These are phyloP conservation scores for Sorex araneus DNA, from an alignment of 2,113 vertebrate genomes.

Conservation along the genomic window DNA sequence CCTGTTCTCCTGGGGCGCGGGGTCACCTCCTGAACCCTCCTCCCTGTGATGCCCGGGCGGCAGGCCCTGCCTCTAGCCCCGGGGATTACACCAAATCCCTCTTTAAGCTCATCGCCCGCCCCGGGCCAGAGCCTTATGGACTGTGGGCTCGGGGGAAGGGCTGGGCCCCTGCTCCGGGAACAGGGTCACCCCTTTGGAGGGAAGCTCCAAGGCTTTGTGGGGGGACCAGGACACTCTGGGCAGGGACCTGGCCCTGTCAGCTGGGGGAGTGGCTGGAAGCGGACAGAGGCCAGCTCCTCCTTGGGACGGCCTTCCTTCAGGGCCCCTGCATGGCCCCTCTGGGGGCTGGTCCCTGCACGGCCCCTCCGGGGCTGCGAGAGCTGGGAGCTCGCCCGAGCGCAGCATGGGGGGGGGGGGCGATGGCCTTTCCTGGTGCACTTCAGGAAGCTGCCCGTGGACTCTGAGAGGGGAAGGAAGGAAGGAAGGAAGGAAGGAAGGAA, in stretches of 20 bases:
- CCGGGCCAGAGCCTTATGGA: background rate
- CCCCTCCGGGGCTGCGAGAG: too few relatives aligned
- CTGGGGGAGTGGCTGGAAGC: too few relatives aligned
- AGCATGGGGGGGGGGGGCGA: too few relatives aligned
- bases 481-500: too few relatives aligned
- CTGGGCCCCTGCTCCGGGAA: background rate
- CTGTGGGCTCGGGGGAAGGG: too few relatives aligned
- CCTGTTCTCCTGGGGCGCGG: background rate
- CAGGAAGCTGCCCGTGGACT: background rate
- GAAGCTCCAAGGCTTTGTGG: background rate
- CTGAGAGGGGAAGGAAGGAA: background rate
- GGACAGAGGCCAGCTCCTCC: too few relatives aligned
- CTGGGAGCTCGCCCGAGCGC: too few relatives aligned
- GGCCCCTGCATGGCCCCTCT: too few relatives aligned
- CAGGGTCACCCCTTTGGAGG: background rate
- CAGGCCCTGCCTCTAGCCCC: constrained; percentile 67
- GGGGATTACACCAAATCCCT: constrained; percentile 78
- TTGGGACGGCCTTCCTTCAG: too few relatives aligned
- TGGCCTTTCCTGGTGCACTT: background rate
- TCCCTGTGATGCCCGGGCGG: constrained; percentile 26
- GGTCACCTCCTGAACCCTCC: background rate
- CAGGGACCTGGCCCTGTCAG: too few relatives aligned
- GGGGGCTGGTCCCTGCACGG: too few relatives aligned
- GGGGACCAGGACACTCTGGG: background rate
- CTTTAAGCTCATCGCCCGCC: constrained; percentile 68